These are phyloP conservation scores for Terrapene triunguis DNA, from an alignment of 2,113 vertebrate species.

Conservation along the genomic window DNA sequence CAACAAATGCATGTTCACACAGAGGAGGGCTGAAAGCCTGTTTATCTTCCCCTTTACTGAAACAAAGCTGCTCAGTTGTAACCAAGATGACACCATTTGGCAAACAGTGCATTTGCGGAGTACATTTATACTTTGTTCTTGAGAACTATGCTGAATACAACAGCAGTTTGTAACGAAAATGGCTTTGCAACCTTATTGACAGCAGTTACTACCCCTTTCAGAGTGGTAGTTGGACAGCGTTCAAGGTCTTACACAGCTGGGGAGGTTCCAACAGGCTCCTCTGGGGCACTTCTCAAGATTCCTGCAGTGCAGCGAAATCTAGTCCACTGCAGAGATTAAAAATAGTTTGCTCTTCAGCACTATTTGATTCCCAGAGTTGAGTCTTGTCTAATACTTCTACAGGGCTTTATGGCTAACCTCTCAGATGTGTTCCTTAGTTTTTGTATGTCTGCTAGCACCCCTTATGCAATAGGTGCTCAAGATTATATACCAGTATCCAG, in stretches of 20 bases:
- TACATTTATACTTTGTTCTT: neutral
- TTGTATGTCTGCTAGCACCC: neutral
- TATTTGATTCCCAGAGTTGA: neutral
- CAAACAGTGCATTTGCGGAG: fast-evolving
- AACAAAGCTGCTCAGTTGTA: neutral
- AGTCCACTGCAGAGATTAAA: fast-evolving
- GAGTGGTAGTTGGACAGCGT: fast-evolving
- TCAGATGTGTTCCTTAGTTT: neutral
- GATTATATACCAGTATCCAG: neutral
- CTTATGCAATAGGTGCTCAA: neutral
- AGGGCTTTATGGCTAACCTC: neutral
- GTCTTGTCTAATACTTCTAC: neutral
- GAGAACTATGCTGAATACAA: fast-evolving
- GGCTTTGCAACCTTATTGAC: fast-evolving
- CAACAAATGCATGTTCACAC: neutral
- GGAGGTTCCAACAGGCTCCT: neutral
- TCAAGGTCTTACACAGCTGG: neutral
- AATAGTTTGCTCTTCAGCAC: neutral
- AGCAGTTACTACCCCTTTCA: fast-evolving
- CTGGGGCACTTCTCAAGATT: neutral
- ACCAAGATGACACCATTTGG: neutral
- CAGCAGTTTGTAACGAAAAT: fast-evolving
- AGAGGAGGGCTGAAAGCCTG: neutral
- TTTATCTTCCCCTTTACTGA: neutral
- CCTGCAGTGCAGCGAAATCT: fast-evolving